phyloP scores from a whole-genome alignment of 2,113 vertebrate species.

The Vidua macroura region DNA sequence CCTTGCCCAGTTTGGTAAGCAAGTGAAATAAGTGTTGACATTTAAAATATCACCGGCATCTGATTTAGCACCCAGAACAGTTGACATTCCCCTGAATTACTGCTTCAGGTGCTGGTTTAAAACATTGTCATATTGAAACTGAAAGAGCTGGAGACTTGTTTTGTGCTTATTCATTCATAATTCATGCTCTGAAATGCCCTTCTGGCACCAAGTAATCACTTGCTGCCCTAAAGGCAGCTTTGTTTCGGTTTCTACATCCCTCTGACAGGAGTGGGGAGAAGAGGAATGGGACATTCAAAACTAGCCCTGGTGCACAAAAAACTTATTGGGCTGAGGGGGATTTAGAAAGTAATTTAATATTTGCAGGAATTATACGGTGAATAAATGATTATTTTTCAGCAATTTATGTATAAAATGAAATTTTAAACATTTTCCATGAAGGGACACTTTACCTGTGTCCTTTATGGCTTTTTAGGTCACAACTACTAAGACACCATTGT shows the following conservation, averaged over 20 bases:
- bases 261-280: neutral
- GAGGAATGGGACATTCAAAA: neutral
- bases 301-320: neutral
- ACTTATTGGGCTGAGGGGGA: neutral
- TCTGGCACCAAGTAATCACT: neutral
- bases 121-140: neutral
- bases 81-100: neutral
- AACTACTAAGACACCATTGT: neutral
- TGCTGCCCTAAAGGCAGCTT: conserved; percentile 14
- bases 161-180: neutral
- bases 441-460: neutral
- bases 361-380: neutral
- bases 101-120: conserved; percentile 3
- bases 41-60: neutral
- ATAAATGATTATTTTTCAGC: neutral
- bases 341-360: neutral
- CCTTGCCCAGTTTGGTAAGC: neutral
- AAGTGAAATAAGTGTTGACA: neutral
- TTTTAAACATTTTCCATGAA: neutral
- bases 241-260: neutral
- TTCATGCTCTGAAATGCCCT: neutral
- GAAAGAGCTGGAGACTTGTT: neutral
- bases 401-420: neutral
- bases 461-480: neutral
- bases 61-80: neutral